Conservation (phyloP, 2,113 vertebrate genomes). For the Numida meleagris region DNA sequence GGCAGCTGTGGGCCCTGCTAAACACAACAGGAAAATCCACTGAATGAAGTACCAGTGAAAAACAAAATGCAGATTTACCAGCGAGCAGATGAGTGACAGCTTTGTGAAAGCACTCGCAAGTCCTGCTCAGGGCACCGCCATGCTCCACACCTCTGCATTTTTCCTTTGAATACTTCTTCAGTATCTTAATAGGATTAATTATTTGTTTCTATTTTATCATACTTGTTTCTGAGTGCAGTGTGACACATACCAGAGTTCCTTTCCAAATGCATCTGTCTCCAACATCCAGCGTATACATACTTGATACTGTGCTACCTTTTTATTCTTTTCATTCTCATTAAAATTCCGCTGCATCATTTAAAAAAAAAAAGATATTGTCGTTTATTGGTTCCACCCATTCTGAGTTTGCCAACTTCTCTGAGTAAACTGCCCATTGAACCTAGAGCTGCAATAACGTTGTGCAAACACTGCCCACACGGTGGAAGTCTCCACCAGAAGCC, state of each 20-base stretch:
- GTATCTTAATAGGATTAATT: rapidly evolving
- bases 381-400: not conserved
- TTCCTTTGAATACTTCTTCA: not conserved
- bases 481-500: not conserved
- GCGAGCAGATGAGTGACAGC: not conserved
- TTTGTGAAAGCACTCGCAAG: not conserved
- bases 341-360: slow-evolving; percentile 27
- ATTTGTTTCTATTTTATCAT: not conserved
- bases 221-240: not conserved
- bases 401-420: not conserved
- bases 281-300: not conserved
- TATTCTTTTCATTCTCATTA: not conserved
- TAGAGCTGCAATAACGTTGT: not conserved
- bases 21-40: not conserved
- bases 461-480: not conserved
- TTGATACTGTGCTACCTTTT: not conserved
- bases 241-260: not conserved
- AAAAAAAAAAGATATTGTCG: not conserved
- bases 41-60: not conserved
- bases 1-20: not conserved
- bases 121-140: not conserved
- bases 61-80: not conserved
- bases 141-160: not conserved
- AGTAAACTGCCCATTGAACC: not conserved
- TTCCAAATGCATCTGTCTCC: not conserved